Conservation (phyloP, 2,113 vertebrate genomes). For the Platysteira castanea region DNA sequence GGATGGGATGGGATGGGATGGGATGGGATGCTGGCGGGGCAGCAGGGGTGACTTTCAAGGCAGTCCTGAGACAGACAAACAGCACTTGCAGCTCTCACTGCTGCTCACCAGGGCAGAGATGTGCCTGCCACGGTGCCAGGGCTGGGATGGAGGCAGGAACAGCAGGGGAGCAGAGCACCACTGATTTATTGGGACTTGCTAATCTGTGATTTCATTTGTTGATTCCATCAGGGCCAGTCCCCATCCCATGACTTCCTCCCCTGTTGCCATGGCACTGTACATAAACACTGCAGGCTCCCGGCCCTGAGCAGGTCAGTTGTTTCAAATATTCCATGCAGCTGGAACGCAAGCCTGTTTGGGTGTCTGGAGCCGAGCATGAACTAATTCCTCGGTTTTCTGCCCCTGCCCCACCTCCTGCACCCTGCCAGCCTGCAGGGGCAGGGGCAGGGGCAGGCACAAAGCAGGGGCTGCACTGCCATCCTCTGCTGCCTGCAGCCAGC, state of each 20-base stretch:
- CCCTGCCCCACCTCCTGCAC: slow-evolving; percentile 31
- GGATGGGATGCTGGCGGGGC: neutral
- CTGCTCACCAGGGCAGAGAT: neutral
- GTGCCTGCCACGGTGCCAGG: neutral
- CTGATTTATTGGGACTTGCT: neutral
- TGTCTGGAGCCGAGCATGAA: slow-evolving; percentile 77
- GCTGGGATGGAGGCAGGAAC: neutral
- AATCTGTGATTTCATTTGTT: slow-evolving; percentile 66
- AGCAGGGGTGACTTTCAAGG: neutral
- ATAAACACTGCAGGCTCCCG: slow-evolving; percentile 73
- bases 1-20: neutral
- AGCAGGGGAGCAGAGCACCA: neutral
- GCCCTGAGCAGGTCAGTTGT: slow-evolving; percentile 69
- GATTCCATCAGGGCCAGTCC: slow-evolving; percentile 40
- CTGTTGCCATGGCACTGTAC: slow-evolving; percentile 69
- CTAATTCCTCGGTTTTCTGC: slow-evolving; percentile 70
- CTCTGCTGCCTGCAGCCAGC: neutral
- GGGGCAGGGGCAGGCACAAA: neutral
- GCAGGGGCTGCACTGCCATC: fast-evolving
- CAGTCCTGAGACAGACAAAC: neutral
- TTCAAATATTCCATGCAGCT: slow-evolving; percentile 81
- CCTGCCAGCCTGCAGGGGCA: neutral
- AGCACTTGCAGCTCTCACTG: neutral
- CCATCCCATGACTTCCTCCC: slow-evolving; percentile 55
- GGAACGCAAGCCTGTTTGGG: slow-evolving; percentile 79